phyloP scores from a whole-genome alignment of 1,140 invertebrate species.

The Pogonomyrmex barbatus region DNA sequence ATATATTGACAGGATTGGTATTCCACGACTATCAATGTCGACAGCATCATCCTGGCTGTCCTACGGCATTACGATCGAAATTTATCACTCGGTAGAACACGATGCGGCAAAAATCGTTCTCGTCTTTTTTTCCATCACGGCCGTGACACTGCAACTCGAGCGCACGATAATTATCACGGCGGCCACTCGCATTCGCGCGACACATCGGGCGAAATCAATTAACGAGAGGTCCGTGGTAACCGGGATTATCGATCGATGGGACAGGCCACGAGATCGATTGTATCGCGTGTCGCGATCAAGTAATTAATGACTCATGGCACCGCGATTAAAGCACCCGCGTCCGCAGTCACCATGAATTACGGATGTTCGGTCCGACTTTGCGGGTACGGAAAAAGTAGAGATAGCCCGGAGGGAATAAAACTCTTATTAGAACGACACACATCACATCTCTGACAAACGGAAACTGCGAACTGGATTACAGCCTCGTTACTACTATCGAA shows the following conservation, averaged over 20 bases:
- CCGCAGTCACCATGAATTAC: slow-evolving; percentile 62
- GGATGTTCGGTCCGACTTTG: slow-evolving; percentile 39
- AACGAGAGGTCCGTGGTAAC: slow-evolving; percentile 41
- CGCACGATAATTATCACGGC: slow-evolving; percentile 71
- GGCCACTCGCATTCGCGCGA: slow-evolving; percentile 46
- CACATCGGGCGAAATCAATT: slow-evolving; percentile 72
- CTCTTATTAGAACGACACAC: slow-evolving; percentile 9
- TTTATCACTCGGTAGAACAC: slow-evolving; percentile 59
- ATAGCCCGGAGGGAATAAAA: neutral
- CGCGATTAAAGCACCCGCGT: slow-evolving; percentile 68
- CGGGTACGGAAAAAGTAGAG: neutral
- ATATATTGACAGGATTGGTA: neutral
- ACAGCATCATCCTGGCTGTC: neutral
- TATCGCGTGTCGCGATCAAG: slow-evolving; percentile 72
- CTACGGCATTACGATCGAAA: slow-evolving; percentile 17
- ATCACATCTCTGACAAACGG: neutral
- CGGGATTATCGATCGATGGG: slow-evolving; percentile 59
- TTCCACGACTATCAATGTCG: slow-evolving; percentile 29
- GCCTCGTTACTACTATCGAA: neutral
- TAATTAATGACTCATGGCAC: slow-evolving; percentile 74
- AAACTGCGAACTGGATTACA: slow-evolving; percentile 19
- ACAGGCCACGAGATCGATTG: slow-evolving; percentile 70
- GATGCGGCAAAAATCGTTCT: slow-evolving; percentile 54
- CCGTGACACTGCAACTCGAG: slow-evolving; percentile 65
- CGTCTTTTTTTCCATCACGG: slow-evolving; percentile 61